Percentiles rank a stretch among this genome's conserved stretches.
Conservation (phyloP, 2,113 vertebrate genomes). For the Emydocephalus ijimae region DNA sequence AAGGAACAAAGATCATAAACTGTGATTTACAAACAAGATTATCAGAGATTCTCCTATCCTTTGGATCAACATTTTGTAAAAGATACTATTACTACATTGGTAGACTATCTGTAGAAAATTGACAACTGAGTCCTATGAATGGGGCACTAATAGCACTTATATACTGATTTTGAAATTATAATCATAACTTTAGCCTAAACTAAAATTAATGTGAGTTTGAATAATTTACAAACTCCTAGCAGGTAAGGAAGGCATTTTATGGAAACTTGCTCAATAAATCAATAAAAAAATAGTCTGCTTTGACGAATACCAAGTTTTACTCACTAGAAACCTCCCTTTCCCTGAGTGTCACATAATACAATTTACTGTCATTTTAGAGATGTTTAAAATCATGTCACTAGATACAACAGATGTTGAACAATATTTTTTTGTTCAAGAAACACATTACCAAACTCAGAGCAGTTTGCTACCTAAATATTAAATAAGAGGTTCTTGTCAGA, state of each 20-base stretch:
- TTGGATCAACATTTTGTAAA: slow-evolving; percentile 19
- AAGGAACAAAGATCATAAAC: slow-evolving; percentile 49
- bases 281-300: slow-evolving; percentile 6
- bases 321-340: slow-evolving; percentile 52
- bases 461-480: slow-evolving; percentile 76
- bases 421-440: slow-evolving; percentile 66
- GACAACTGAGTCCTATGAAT: slow-evolving; percentile 40
- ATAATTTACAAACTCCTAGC: slow-evolving; percentile 50
- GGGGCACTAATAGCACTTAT: slow-evolving; percentile 28
- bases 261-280: slow-evolving; percentile 37
- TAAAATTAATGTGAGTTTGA: slow-evolving; percentile 46
- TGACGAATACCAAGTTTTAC: slow-evolving; percentile 42
- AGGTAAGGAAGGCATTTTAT: slow-evolving; percentile 44
- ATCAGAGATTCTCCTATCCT: slow-evolving; percentile 37
- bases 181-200: slow-evolving; percentile 42
- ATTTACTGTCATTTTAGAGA: slow-evolving; percentile 57
- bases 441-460: slow-evolving; percentile 74
- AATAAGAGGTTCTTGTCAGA: slow-evolving; percentile 79
- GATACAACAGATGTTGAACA: slow-evolving; percentile 65
- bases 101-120: neutral
- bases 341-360: slow-evolving; percentile 61
- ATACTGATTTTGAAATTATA: slow-evolving; percentile 2
- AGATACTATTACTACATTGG: neutral
- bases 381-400: slow-evolving; percentile 59
- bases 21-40: slow-evolving; percentile 40